Conservation (phyloP, 2,888 invertebrate species). For the Anticlea derivata region DNA sequence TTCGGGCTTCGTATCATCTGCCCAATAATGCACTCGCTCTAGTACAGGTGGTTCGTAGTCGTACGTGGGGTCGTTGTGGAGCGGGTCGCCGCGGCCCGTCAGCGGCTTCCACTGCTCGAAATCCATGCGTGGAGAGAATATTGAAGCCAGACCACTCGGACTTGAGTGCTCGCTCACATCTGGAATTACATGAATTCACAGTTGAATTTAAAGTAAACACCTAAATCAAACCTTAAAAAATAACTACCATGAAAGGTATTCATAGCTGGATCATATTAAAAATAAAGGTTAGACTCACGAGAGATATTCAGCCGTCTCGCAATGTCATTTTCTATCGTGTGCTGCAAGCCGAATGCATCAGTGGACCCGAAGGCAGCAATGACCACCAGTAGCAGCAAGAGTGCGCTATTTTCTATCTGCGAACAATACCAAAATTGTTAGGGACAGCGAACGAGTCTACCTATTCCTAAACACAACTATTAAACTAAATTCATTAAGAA, state of each 20-base stretch:
- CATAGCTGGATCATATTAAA: background rate
- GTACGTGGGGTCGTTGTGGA: constrained; percentile 93
- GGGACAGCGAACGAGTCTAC: too few species aligned
- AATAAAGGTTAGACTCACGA: constrained; percentile 18
- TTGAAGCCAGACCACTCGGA: constrained; percentile 56
- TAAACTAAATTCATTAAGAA: too few species aligned
- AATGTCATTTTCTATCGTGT: constrained; percentile 12
- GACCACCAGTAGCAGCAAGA: constrained; percentile 33
- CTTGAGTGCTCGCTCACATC: constrained; percentile 53
- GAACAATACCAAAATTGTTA: background rate
- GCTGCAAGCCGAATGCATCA: constrained; percentile 18
- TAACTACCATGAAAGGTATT: too few species aligned
- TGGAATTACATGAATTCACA: constrained; percentile 45
- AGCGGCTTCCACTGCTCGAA: constrained; percentile 93
- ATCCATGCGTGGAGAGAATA: constrained; percentile 90
- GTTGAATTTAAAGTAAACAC: background rate
- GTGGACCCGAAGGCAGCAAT: background rate
- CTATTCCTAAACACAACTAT: too few species aligned
- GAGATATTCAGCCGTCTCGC: constrained; percentile 21
- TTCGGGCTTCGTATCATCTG: constrained; percentile 86
- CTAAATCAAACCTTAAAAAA: too few species aligned
- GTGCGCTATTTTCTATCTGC: constrained; percentile 29
- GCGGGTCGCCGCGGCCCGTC: constrained; percentile 90
- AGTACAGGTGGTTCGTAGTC: constrained; percentile 93
- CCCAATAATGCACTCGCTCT: constrained; percentile 92